These are phyloP conservation scores for Grus americana DNA, from an alignment of 2,113 vertebrate species.

Conservation along the genomic window DNA sequence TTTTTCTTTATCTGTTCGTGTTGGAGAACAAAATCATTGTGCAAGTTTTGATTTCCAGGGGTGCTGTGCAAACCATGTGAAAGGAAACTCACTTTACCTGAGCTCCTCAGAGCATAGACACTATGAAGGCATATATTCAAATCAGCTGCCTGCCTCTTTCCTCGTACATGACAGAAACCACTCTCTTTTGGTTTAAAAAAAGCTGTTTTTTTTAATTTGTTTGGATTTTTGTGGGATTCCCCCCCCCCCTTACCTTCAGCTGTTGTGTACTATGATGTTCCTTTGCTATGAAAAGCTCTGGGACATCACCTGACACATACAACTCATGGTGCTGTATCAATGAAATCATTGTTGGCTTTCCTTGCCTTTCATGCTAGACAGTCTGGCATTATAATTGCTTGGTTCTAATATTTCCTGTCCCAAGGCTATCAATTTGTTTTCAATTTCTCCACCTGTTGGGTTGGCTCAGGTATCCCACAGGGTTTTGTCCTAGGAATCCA, in stretches of 20 bases:
- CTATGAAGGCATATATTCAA: not conserved
- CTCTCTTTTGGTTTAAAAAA: not conserved
- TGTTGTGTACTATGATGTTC: not conserved
- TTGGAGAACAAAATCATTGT: not conserved
- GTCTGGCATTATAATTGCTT: slow-evolving; percentile 50
- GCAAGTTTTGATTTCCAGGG: not conserved
- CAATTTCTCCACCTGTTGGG: slow-evolving; percentile 34
- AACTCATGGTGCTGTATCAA: not conserved
- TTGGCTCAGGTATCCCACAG: slow-evolving; percentile 34
- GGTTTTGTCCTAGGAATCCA: slow-evolving; percentile 29
- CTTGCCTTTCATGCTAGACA: slow-evolving; percentile 18
- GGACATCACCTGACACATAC: not conserved
- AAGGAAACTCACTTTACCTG: fast-evolving
- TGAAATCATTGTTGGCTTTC: slow-evolving; percentile 41
- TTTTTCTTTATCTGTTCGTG: not conserved
- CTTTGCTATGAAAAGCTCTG: not conserved
- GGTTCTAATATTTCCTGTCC: slow-evolving; percentile 58
- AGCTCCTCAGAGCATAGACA: not conserved
- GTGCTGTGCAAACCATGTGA: not conserved
- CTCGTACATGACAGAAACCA: not conserved
- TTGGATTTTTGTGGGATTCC: not conserved
- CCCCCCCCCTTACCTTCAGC: not conserved
- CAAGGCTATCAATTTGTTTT: slow-evolving; percentile 66
- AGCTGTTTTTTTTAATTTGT: not conserved
- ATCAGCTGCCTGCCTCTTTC: not conserved